Evolutionary conservation across 2,888 invertebrate genomes (phyloP).

Genomic region (Eupithecia centaureata): DNA sequence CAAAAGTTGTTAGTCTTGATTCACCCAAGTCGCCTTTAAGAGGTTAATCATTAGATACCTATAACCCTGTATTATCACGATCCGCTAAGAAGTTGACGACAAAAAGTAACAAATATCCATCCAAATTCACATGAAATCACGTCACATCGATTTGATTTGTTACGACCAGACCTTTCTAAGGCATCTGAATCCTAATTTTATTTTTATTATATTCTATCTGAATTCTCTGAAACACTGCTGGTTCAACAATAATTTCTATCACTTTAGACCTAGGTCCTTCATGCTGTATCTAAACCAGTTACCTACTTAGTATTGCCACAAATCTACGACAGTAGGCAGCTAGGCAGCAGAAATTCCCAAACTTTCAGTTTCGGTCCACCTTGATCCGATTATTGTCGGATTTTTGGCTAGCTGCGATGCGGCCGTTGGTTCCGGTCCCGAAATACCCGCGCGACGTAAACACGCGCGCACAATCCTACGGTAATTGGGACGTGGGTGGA

Average conservation of each 20-base stretch:
- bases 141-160: too few species aligned
- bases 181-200: too few species aligned
- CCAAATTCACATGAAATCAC: too few species aligned
- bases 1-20: too few species aligned
- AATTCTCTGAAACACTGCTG: neutral
- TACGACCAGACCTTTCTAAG: neutral
- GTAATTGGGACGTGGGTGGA: constrained; percentile 38
- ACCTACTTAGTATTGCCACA: neutral
- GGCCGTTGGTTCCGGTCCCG: constrained; percentile 74
- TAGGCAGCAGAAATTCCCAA: constrained; percentile 46
- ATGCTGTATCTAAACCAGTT: neutral
- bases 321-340: neutral
- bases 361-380: constrained; percentile 59
- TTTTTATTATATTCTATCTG: too few species aligned
- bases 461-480: constrained; percentile 49
- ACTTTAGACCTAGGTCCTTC: too few species aligned
- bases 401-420: constrained; percentile 69
- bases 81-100: too few species aligned
- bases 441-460: constrained; percentile 76
- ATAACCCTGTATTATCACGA: too few species aligned
- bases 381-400: constrained; percentile 75
- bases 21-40: too few species aligned
- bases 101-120: too few species aligned
- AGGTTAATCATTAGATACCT: too few species aligned
- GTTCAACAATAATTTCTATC: neutral